These are phyloP conservation scores for Drosophila biarmipes DNA, from an alignment of 1,140 invertebrate species.

Conservation along the genomic window DNA sequence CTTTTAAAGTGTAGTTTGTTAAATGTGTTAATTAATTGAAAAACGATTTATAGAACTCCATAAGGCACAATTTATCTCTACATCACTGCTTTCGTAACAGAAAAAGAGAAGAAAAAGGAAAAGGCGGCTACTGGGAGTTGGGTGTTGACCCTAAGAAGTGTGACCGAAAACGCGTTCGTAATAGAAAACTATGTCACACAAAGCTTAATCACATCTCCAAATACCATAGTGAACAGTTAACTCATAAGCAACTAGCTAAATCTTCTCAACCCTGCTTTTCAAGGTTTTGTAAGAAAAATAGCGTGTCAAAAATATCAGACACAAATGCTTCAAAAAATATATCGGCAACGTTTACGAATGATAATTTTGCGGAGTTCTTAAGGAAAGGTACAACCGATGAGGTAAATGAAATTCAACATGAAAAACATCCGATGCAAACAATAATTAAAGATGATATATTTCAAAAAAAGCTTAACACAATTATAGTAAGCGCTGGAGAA, in stretches of 20 bases:
- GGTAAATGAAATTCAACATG: conserved; percentile 6
- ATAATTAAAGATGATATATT: conserved; percentile 13
- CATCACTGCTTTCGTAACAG: conserved; percentile 83
- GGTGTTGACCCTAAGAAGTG: conserved; percentile 78
- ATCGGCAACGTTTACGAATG: not conserved
- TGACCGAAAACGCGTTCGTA: conserved; percentile 77
- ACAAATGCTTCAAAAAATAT: not conserved
- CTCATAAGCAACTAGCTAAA: not conserved
- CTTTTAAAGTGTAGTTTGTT: not conserved
- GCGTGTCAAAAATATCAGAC: not conserved
- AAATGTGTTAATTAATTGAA: not conserved
- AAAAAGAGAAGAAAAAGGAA: conserved; percentile 81
- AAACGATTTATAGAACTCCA: conserved; percentile 72
- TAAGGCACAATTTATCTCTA: conserved; percentile 80
- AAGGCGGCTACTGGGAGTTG: conserved; percentile 83
- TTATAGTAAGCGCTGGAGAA: conserved; percentile 40
- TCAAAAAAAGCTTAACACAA: conserved; percentile 56
- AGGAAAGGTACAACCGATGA: not conserved
- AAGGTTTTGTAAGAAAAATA: not conserved
- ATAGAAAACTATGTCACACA: conserved; percentile 58
- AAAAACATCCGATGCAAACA: not conserved
- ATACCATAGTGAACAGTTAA: not conserved
- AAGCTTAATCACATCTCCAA: conserved; percentile 15
- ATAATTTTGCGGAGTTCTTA: conserved; percentile 14
- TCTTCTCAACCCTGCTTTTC: not conserved